phyloP scores from a whole-genome alignment of 35 echinoderm and acorn worm species.

The Ophiothrix spiculata region DNA sequence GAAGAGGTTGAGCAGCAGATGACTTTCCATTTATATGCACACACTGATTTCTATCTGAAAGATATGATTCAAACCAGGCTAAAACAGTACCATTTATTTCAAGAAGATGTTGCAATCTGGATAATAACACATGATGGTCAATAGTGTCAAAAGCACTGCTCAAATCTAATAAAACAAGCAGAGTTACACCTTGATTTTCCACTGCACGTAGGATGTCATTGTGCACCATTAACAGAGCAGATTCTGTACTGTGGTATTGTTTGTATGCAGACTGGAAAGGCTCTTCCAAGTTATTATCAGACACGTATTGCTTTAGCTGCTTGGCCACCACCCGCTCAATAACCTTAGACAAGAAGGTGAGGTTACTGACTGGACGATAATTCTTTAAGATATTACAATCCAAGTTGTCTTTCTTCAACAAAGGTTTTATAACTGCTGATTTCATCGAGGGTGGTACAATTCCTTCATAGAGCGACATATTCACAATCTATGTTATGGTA shows the following conservation, averaged over 20 bases:
- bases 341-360: constrained; percentile 42
- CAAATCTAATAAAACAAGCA: constrained; percentile 42
- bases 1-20: background rate
- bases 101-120: constrained; percentile 4
- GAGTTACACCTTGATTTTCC: background rate
- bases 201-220: constrained; percentile 25
- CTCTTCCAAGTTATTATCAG: constrained; percentile 11
- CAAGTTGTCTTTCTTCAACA: background rate
- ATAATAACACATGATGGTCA: constrained; percentile 34
- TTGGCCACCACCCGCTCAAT: constrained; percentile 30
- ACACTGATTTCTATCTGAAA: constrained; percentile 21
- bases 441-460: constrained; percentile 12
- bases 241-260: constrained; percentile 34
- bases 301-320: constrained; percentile 18
- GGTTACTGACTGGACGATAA: constrained; percentile 42
- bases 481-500: background rate
- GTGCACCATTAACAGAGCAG: constrained; percentile 13
- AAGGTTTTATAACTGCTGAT: constrained; percentile 18
- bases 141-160: constrained; percentile 56
- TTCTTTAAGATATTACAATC: constrained; percentile 13
- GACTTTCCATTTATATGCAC: background rate
- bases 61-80: constrained; percentile 43
- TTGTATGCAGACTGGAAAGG: constrained; percentile 46
- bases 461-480: background rate
- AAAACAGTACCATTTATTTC: constrained; percentile 23